These are phyloP conservation scores for Ceratina japonica DNA, from an alignment of 1,140 invertebrate species.

Conservation along the genomic window DNA sequence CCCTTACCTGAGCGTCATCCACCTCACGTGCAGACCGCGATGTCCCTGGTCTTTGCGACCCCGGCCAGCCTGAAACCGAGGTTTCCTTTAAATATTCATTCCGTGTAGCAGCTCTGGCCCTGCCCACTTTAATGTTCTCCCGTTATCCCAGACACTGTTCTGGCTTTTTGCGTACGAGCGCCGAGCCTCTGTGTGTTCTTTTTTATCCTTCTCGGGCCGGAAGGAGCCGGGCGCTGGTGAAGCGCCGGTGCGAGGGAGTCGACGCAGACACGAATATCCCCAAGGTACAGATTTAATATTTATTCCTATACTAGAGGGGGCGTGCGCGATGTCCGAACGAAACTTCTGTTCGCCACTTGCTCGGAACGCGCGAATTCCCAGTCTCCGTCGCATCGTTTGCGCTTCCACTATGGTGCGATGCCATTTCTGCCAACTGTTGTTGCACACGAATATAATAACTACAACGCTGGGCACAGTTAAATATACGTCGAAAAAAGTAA, in stretches of 20 bases:
- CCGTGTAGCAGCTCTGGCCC: conserved; percentile 55
- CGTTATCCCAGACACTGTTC: conserved; percentile 67
- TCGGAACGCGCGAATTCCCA: background rate
- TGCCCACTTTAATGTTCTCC: conserved; percentile 66
- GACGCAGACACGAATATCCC: conserved; percentile 25
- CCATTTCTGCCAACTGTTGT: background rate
- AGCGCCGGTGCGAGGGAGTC: background rate
- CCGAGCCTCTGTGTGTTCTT: conserved; percentile 4
- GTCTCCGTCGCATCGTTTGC: background rate
- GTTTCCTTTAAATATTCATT: conserved; percentile 71
- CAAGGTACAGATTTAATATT: conserved; percentile 64
- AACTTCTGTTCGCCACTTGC: conserved; percentile 14
- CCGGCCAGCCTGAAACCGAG: conserved; percentile 33
- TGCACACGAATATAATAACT: background rate
- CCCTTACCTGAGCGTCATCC: conserved; percentile 24
- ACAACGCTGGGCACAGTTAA: too few relatives aligned
- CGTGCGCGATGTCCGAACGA: conserved; percentile 20
- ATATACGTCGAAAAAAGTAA: too few relatives aligned
- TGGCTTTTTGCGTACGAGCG: conserved; percentile 65
- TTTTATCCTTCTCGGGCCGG: background rate
- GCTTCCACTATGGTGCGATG: background rate
- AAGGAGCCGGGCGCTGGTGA: too few relatives aligned
- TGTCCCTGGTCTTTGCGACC: conserved; percentile 48
- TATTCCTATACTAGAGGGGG: conserved; percentile 49
- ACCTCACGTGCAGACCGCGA: conserved; percentile 54